Evolutionary conservation across 2,797 vertebrate genomes (phyloP), one percentile per base, ranked within the genome.

Genomic region (Craterocephalus amniculus): DNA sequence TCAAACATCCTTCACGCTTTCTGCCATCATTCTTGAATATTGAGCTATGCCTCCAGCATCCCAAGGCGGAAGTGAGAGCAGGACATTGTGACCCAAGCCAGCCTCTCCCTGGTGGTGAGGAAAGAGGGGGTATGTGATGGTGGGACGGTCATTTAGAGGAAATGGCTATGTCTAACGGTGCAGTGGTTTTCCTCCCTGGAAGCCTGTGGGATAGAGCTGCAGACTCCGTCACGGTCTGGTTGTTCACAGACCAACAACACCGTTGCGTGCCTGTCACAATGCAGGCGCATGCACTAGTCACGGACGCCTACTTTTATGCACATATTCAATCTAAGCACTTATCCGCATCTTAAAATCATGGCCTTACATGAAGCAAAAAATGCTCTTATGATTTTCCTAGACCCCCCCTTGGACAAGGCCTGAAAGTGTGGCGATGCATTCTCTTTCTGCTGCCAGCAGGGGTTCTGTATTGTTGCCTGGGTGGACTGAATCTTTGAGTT

Each of bases 181-280:
- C 85, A 63, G 81, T 78, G 78, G 75, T 84, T 78, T 80, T 81
- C 52, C 77, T 83, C 72, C n/a, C 48, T 72, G 26, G 72, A 76
- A 80, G 79, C 76, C 80, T 76, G 73, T 81, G 80, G 83, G 83
- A 88, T 80, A 81, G 63, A 78, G 80, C 81, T 85, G 85, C 89
- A 86, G 79, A 84, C 83, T 87, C 79, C 80, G 90, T 91, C 90
- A 90, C 75, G 81, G 83, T 91, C 88, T 88, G 83, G 87, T 89
- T 89, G 81, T 43, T 90, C 75, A 78, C 80, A 87, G 69, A 83
- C 79, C 77, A 79, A 66, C 73, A 69, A 48, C 1, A 49, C 75
- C 74, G 70, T 87, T 0, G n/a, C 18, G 3, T 63, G 74, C 72
- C 27, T 10, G 45, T 18, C 14, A 55, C 27, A 59, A 29, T 24